Evolutionary conservation across 2,113 vertebrate species (phyloP).

Genomic region (Nymphicus hollandicus): DNA sequence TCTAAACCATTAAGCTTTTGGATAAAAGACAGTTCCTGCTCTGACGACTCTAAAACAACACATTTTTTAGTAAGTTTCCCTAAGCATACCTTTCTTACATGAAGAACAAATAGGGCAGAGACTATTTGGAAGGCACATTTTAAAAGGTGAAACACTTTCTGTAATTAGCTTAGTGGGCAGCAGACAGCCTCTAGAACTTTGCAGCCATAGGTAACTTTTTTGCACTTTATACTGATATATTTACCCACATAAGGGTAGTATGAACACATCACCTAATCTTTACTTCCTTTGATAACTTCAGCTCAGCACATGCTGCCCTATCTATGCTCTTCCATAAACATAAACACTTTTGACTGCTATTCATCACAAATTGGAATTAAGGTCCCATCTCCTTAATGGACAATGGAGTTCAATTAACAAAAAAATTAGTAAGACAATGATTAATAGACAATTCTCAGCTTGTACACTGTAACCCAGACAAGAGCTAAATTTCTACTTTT

Average conservation of each 20-base stretch:
- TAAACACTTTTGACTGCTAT: neutral
- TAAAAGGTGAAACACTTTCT: neutral
- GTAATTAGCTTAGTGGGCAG: accelerated
- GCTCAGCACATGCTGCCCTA: neutral
- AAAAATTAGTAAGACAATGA: neutral
- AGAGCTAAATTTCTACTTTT: neutral
- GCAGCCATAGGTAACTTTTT: neutral
- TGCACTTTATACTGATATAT: neutral
- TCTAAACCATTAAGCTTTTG: neutral
- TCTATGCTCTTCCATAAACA: neutral
- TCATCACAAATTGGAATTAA: neutral
- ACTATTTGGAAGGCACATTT: neutral
- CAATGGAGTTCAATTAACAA: neutral
- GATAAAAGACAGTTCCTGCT: neutral
- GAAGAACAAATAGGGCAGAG: neutral
- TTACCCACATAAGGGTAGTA: neutral
- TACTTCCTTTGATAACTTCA: neutral
- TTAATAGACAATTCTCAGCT: neutral
- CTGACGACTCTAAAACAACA: neutral
- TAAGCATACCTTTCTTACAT: neutral
- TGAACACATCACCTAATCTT: neutral
- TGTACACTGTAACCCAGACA: neutral
- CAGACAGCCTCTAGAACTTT: neutral
- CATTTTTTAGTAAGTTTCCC: neutral
- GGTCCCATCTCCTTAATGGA: neutral